phyloP scores from a whole-genome alignment of 2,113 vertebrate genomes.

The Sisor rabdophorus region DNA sequence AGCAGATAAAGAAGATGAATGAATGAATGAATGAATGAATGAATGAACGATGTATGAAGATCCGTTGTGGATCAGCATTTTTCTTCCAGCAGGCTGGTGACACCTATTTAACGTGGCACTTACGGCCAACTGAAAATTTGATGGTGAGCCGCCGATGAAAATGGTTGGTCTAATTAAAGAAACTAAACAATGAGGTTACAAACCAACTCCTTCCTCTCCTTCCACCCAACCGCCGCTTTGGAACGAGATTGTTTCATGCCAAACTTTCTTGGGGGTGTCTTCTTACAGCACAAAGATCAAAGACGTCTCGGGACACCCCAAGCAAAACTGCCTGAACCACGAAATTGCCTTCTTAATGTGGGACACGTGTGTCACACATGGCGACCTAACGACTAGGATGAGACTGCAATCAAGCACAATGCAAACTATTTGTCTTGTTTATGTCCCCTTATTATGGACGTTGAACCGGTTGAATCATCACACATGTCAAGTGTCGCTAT shows the following conservation, averaged over 20 bases:
- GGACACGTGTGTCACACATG: neutral
- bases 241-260: constrained; percentile 34
- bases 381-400: neutral
- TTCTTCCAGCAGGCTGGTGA: constrained; percentile 49
- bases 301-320: neutral
- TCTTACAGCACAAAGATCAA: constrained; percentile 56
- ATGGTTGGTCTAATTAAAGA: constrained; percentile 67
- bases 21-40: no score
- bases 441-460: neutral
- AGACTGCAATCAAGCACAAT: neutral
- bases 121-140: constrained; percentile 44
- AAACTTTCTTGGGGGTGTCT: constrained; percentile 56
- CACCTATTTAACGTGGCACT: constrained; percentile 48
- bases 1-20: no score
- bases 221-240: constrained; percentile 52
- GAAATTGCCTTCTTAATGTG: neutral
- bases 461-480: neutral
- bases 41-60: neutral
- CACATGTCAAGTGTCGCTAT: no score
- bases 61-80: constrained; percentile 24
- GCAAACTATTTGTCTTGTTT: neutral
- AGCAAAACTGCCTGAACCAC: neutral
- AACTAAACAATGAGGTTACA: constrained; percentile 59
- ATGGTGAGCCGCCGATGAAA: constrained; percentile 56
- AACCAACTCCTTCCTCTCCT: constrained; percentile 50